Conservation (phyloP, 2,797 vertebrate species). For the Takifugu rubripes region DNA sequence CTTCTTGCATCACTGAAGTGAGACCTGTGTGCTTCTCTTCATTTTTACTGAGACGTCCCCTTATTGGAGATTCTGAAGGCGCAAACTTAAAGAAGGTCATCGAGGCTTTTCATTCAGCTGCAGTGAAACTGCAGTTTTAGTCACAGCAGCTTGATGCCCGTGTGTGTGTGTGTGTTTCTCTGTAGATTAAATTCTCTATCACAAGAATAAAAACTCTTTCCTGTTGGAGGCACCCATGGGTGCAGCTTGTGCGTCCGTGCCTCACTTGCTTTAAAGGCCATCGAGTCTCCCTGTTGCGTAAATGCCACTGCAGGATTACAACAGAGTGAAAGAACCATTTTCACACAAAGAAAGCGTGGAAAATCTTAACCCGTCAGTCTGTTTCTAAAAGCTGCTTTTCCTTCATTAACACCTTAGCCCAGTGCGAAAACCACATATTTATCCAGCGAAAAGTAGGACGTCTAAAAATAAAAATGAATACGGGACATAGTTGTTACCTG, state of each 20-base stretch:
- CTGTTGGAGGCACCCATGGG: conserved; percentile 29
- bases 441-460: conserved; percentile 11
- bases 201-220: conserved; percentile 20
- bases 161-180: conserved; percentile 19
- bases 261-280: conserved; percentile 54
- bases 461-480: neutral
- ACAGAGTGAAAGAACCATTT: conserved; percentile 61
- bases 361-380: conserved; percentile 58
- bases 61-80: conserved; percentile 21
- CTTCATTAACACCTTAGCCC: conserved; percentile 46
- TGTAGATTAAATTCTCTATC: conserved; percentile 25
- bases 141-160: conserved; percentile 3
- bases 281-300: conserved; percentile 48
- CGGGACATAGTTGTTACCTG: conserved; percentile 12
- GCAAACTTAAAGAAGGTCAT: conserved; percentile 54
- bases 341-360: conserved; percentile 52
- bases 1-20: conserved; percentile 47
- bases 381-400: conserved; percentile 63
- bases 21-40: conserved; percentile 42
- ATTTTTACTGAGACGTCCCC: conserved; percentile 52
- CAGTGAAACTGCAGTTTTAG: conserved; percentile 14
- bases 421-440: conserved; percentile 30
- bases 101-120: conserved; percentile 35
- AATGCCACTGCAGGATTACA: conserved; percentile 69
- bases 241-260: conserved; percentile 29